These are phyloP conservation scores for Tridacna gigas DNA, from an alignment of 2,888 invertebrate genomes.

Conservation along the genomic window DNA sequence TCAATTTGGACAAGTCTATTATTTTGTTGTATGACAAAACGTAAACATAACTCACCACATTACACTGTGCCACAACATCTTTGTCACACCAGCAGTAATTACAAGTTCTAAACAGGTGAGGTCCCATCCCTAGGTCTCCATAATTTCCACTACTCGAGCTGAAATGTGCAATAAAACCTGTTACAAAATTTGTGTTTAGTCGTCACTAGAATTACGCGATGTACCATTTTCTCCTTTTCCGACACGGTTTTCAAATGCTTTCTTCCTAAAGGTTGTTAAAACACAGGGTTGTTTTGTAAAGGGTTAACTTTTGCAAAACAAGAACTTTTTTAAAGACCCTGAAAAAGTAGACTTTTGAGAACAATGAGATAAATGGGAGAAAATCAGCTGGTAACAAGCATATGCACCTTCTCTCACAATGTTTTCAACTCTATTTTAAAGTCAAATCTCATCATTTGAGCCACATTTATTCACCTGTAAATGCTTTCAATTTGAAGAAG, in stretches of 20 bases:
- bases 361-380: no score
- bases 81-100: conserved; percentile 82
- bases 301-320: no score
- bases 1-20: no score
- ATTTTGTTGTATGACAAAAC: no score
- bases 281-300: neutral
- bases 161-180: neutral
- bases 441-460: no score
- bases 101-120: conserved; percentile 72
- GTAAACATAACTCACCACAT: conserved; percentile 71
- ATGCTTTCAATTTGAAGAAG: no score
- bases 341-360: neutral
- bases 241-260: neutral
- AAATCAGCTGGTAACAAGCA: no score
- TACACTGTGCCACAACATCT: conserved; percentile 74
- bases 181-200: no score
- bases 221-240: neutral
- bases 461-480: no score
- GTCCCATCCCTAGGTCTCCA: neutral
- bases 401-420: no score
- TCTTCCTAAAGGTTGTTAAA: neutral
- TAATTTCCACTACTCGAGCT: neutral
- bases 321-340: neutral
- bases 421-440: no score
- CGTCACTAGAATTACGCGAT: neutral